Conservation (phyloP, 1,140 invertebrate species). For the Conus betulinus region DNA sequence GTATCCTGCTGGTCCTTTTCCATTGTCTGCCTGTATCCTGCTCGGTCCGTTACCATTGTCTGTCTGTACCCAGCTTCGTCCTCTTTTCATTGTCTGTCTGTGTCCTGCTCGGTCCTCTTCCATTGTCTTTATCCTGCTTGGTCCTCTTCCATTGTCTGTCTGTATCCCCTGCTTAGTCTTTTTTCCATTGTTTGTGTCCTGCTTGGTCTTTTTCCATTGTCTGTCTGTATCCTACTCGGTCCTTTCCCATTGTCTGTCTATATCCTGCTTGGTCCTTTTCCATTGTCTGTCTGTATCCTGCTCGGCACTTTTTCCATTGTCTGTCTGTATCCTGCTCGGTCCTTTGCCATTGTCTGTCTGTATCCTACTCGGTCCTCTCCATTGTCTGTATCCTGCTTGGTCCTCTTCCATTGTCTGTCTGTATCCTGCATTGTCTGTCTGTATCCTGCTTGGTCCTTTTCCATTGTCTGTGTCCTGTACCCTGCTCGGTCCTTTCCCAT, state of each 20-base stretch:
- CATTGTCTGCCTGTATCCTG: background rate
- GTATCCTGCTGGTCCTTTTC: no score
- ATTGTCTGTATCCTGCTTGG: background rate
- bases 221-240: background rate
- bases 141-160: background rate
- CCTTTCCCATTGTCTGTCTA: background rate
- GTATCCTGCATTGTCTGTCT: background rate
- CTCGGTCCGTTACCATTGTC: background rate
- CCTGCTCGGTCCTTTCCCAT: background rate
- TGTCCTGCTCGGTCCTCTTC: background rate
- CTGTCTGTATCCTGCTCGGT: no score
- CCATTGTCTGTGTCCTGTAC: background rate
- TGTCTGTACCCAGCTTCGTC: background rate
- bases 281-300: no score
- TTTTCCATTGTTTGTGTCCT: background rate
- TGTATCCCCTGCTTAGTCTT: background rate
- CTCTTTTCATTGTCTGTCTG: background rate
- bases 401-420: background rate
- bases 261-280: no score
- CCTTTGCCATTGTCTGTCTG: no score
- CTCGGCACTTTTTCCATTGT: no score
- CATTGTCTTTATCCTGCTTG: background rate
- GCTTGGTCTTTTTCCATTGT: background rate
- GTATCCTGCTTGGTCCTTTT: background rate
- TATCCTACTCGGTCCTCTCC: no score